Percentiles rank a stretch among this genome's conserved stretches.
phyloP scores from a whole-genome alignment of 2,113 vertebrate genomes.

The Egretta garzetta region DNA sequence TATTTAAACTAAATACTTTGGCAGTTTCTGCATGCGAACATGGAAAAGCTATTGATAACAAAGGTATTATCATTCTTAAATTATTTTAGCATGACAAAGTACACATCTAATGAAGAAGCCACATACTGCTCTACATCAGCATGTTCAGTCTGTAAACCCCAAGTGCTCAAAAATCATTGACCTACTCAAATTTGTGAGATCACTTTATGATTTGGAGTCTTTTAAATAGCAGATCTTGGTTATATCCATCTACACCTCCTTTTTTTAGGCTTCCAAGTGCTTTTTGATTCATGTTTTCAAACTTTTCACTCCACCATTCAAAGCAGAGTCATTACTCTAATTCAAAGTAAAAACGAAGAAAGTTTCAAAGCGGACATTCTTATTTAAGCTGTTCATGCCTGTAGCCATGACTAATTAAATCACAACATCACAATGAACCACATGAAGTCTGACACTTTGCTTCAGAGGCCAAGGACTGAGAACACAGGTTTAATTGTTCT shows the following conservation, averaged over 20 bases:
- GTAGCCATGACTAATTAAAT: not conserved
- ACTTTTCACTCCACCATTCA: not conserved
- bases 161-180: not conserved
- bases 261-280: not conserved
- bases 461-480: not conserved
- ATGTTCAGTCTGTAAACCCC: not conserved
- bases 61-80: not conserved
- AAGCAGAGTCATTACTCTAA: not conserved
- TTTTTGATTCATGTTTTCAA: not conserved
- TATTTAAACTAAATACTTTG: not conserved
- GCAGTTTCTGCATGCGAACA: not conserved
- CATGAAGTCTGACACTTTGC: not conserved
- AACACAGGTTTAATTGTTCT: not conserved
- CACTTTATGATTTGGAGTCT: not conserved
- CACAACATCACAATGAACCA: not conserved
- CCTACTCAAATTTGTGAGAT: not conserved
- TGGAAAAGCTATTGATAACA: not conserved
- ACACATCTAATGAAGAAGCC: not conserved
- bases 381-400: not conserved
- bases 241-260: not conserved
- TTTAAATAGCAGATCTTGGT: not conserved
- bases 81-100: not conserved
- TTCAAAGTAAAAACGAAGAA: not conserved
- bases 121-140: not conserved
- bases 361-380: not conserved